Base-by-base conservation (phyloP, 2,888 invertebrate genomes). In the Lasioglossum vierecki region DNA sequence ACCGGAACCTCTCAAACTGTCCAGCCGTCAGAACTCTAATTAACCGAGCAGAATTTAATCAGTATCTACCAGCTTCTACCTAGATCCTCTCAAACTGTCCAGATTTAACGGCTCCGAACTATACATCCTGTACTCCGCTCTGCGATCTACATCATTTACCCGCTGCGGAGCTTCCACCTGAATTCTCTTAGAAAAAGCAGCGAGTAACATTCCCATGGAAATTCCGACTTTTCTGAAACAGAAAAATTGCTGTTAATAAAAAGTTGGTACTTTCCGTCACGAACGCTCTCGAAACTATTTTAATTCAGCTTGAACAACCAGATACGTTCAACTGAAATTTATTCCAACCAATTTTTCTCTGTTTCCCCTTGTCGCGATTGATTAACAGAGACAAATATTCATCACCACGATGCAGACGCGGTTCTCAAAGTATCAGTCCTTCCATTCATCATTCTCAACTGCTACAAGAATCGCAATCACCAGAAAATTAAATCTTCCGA, bases 1-100 rank as follows among this genome's bases (percentile, higher is more conserved):
- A 70, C 70, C 39, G n/a, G 70, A 70, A 70, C 41, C 39, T 70
- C 70, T 70, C 70, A n/a, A 70, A 70, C 70, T 70, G 70, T 70
- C 70, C 39, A n/a, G 39, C 35, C 41, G 11, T 70, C 70, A 39
- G n/a, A 70, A 70, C 70, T 41, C n/a, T 39, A 70, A 70, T 70
- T 70, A 70, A 41, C 70, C n/a, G n/a, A 41, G 41, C 70, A 70
- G 70, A 41, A 22, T 70, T 70, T 39, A 70, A 39, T 70, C 70
- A 70, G 70, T n/a, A n/a, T 70, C 70, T 70, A 70, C 70, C 39
- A 68, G 68, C 41, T 70, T 70, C 70, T 70, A 70, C 41, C 70
- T 22, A 5, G 70, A 41, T 70, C 70, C 41, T 41, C 39, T 41
- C 70, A 39, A 70, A 70, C 41, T 70, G 39, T 70, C 70, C 41